Conservation (phyloP, 2,797 vertebrate genomes). For the Micromesistius poutassou region DNA sequence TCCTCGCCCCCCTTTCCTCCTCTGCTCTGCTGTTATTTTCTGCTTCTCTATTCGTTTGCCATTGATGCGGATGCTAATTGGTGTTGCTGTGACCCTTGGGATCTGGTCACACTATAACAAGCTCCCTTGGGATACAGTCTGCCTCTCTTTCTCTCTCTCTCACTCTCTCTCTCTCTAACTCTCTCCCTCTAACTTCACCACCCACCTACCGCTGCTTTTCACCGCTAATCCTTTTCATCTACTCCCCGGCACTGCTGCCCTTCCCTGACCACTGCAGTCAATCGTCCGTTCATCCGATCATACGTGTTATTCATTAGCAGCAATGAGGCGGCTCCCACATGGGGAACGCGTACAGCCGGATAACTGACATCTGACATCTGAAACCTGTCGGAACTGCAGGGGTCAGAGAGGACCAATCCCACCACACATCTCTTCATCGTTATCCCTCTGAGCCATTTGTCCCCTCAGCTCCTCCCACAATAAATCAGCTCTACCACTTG, state of each 20-base stretch:
- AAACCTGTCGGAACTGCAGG: not conserved
- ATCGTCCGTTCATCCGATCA: not conserved
- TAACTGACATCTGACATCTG: not conserved
- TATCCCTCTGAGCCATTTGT: no score
- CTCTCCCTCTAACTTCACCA: constrained; percentile 27
- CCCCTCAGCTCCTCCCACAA: no score
- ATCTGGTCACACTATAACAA: constrained; percentile 80
- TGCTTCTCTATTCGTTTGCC: constrained; percentile 43
- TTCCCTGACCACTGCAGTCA: not conserved
- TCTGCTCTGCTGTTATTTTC: not conserved
- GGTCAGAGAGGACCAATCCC: not conserved
- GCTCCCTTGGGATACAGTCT: constrained; percentile 78
- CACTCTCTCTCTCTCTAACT: constrained; percentile 40
- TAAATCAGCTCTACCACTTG: no score
- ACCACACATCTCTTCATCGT: no score
- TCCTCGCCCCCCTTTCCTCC: not conserved
- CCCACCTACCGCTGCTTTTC: not conserved
- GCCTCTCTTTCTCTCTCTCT: constrained; percentile 53
- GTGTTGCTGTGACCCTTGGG: constrained; percentile 71
- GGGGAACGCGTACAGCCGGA: not conserved
- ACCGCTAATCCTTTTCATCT: not conserved
- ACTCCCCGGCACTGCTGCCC: not conserved
- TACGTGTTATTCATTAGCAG: not conserved
- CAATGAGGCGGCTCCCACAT: no score
- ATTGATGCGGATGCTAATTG: constrained; percentile 82